Percentiles rank a stretch among this genome's conserved stretches.
Conservation (phyloP, 2,797 vertebrate species). For the Notoglanidium macrostoma region DNA sequence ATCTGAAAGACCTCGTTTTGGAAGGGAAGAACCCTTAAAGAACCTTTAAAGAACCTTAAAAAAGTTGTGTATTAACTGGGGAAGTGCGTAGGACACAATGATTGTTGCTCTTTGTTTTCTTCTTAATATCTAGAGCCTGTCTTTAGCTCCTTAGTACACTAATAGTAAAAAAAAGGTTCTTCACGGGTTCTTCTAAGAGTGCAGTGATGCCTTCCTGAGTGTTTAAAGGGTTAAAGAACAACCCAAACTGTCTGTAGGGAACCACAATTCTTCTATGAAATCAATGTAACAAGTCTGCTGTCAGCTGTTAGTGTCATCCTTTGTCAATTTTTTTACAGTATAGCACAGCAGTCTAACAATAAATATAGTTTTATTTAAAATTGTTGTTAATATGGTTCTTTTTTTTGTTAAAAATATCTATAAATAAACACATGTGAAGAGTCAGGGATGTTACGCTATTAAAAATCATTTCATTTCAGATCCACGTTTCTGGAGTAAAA, state of each 20-base stretch:
- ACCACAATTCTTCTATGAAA: neutral
- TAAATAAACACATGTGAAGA: neutral
- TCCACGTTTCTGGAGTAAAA: neutral
- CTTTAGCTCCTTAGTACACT: neutral
- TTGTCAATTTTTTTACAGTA: neutral
- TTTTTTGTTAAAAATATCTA: no score
- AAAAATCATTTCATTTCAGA: neutral
- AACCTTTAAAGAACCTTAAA: neutral
- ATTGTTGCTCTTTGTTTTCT: neutral
- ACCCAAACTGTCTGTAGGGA: neutral
- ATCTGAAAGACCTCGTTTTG: neutral
- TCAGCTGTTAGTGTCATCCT: neutral
- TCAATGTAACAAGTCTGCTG: no score
- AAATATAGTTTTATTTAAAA: neutral
- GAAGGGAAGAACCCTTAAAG: neutral
- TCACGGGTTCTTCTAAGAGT: neutral
- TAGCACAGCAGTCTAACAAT: neutral
- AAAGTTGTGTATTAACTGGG: neutral
- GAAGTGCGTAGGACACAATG: neutral
- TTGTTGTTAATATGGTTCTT: neutral
- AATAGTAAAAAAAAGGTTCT: neutral
- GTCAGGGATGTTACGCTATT: neutral
- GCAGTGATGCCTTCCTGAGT: neutral
- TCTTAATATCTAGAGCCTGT: neutral
- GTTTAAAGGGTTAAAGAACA: neutral